Percentiles rank a stretch among this genome's conserved stretches.
These are phyloP conservation scores for Lithobates sylvaticus DNA, from an alignment of 2,797 vertebrate species.

Conservation along the genomic window DNA sequence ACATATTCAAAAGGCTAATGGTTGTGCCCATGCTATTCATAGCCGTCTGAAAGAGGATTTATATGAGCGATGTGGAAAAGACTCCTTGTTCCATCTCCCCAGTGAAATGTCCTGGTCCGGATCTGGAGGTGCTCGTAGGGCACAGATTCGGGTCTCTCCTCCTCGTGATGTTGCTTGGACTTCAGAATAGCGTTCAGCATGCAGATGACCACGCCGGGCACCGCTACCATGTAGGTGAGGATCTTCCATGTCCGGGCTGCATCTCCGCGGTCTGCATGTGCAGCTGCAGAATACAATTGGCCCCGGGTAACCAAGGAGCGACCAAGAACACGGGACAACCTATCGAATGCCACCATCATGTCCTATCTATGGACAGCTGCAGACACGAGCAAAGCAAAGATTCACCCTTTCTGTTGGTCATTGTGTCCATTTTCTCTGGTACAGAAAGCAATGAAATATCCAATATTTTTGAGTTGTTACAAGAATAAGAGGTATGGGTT, in stretches of 20 bases:
- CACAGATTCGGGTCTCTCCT: conserved; percentile 83
- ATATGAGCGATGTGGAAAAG: conserved; percentile 90
- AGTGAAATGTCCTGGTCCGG: conserved; percentile 90
- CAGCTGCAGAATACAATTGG: conserved; percentile 66
- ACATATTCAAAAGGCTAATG: conserved; percentile 67
- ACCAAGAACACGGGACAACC: conserved; percentile 48
- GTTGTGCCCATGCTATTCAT: conserved; percentile 81
- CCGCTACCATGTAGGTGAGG: conserved; percentile 84
- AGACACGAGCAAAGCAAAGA: conserved; percentile 19
- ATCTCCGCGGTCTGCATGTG: conserved; percentile 53
- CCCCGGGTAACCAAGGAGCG: conserved; percentile 33
- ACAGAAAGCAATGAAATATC: no score
- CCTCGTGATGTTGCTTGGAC: conserved; percentile 69
- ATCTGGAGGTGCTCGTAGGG: conserved; percentile 89
- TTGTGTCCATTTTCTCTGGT: no score
- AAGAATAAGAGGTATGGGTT: no score
- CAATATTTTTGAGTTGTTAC: no score
- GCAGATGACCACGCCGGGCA: conserved; percentile 90
- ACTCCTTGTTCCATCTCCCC: conserved; percentile 90
- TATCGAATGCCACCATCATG: conserved; percentile 9
- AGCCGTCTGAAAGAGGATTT: conserved; percentile 91
- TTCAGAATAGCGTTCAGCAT: conserved; percentile 92
- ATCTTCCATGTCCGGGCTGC: conserved; percentile 88
- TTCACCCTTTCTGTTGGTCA: no score
- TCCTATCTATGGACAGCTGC: conserved; percentile 61